Evolutionary conservation across 1,140 invertebrate species (phyloP).

Genomic region (Planococcus citri): DNA sequence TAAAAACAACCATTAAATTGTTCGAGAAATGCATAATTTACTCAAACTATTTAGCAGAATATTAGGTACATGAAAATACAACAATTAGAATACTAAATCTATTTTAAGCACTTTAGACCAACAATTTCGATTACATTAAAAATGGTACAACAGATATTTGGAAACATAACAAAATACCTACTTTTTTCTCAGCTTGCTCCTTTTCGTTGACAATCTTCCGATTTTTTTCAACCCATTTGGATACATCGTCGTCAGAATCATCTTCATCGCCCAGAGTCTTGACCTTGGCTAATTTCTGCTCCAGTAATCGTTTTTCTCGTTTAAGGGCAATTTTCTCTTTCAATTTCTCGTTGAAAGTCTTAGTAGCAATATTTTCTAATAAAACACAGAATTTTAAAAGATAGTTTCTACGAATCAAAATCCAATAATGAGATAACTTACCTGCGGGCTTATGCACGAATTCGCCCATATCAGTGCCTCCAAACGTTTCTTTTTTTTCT

Average conservation of each 20-base stretch:
- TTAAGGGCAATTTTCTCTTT: constrained; percentile 61
- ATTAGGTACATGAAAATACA: constrained; percentile 51
- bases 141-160: constrained; percentile 19
- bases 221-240: constrained; percentile 70
- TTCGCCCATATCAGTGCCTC: constrained; percentile 62
- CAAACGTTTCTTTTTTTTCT: constrained; percentile 23
- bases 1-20: constrained; percentile 18
- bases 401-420: not conserved
- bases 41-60: constrained; percentile 45
- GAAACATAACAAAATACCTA: constrained; percentile 34
- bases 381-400: constrained; percentile 22
- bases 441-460: constrained; percentile 86
- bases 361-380: constrained; percentile 56
- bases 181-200: constrained; percentile 72
- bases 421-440: constrained; percentile 21
- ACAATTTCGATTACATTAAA: too few species aligned
- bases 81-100: too few species aligned
- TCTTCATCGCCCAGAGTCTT: constrained; percentile 55
- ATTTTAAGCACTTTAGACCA: too few species aligned
- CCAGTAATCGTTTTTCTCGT: constrained; percentile 68
- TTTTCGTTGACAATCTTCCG: constrained; percentile 66
- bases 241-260: constrained; percentile 52
- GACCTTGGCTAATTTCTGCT: constrained; percentile 52
- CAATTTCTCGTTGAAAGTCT: constrained; percentile 65
- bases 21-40: constrained; percentile 2